These are phyloP conservation scores for Sesia bembeciformis DNA, from an alignment of 2,888 invertebrate genomes.

Conservation along the genomic window DNA sequence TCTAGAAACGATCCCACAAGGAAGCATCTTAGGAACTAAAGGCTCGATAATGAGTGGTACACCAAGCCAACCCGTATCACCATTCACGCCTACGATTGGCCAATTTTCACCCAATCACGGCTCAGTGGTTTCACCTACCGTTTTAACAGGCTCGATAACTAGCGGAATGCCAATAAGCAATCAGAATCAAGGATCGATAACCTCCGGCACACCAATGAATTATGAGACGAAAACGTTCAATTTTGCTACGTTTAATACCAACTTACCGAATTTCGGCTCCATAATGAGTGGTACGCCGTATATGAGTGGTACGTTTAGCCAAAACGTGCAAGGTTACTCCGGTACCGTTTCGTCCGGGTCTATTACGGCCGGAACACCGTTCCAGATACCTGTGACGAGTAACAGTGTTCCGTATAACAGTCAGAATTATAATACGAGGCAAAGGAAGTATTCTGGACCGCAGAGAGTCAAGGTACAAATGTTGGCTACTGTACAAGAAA, in stretches of 20 bases:
- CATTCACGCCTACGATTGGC: slow-evolving; percentile 23
- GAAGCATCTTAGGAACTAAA: slow-evolving; percentile 25
- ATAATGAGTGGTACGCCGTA: slow-evolving; percentile 12
- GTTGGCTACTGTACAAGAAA: slow-evolving; percentile 83
- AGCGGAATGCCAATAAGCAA: slow-evolving; percentile 11
- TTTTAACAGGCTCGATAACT: slow-evolving; percentile 14
- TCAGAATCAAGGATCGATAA: slow-evolving; percentile 7
- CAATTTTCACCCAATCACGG: slow-evolving; percentile 25
- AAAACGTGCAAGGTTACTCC: neutral
- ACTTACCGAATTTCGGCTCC: slow-evolving; percentile 7
- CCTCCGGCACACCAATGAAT: slow-evolving; percentile 4
- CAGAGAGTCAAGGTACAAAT: slow-evolving; percentile 62
- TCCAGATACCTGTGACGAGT: slow-evolving; percentile 15
- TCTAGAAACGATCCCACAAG: slow-evolving; percentile 57
- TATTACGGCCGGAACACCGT: slow-evolving; percentile 35
- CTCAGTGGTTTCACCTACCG: slow-evolving; percentile 7
- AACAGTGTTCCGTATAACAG: slow-evolving; percentile 6
- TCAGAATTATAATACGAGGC: slow-evolving; percentile 36
- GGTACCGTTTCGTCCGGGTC: slow-evolving; percentile 17
- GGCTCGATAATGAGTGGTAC: slow-evolving; percentile 31
- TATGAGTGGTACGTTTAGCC: slow-evolving; percentile 1
- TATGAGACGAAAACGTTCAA: neutral
- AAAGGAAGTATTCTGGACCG: slow-evolving; percentile 75
- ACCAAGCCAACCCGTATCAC: slow-evolving; percentile 23
- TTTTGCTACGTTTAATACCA: neutral